These are phyloP conservation scores for Laterallus jamaicensis DNA, from an alignment of 2,113 vertebrate species.

Conservation along the genomic window DNA sequence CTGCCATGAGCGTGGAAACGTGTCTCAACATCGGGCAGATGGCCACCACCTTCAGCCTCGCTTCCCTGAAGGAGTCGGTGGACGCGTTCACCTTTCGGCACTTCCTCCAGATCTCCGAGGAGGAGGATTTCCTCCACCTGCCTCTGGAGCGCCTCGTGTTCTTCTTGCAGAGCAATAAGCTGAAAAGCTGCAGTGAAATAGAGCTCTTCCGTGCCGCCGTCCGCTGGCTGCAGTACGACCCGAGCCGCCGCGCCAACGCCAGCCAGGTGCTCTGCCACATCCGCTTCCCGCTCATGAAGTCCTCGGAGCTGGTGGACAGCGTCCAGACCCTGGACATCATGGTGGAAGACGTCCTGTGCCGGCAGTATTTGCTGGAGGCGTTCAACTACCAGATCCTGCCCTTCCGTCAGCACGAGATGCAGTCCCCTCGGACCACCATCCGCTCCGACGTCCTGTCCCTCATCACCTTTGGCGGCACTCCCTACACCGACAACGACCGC, in stretches of 20 bases:
- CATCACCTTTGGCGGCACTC: conserved; percentile 91
- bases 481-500: conserved; percentile 95
- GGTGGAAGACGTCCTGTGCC: conserved; percentile 93
- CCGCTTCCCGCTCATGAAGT: conserved; percentile 95
- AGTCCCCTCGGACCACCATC: conserved; percentile 84
- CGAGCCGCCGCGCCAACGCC: conserved; percentile 79
- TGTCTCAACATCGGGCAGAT: conserved; percentile 97
- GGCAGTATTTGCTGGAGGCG: conserved; percentile 93
- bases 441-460: conserved; percentile 87
- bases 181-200: conserved; percentile 91
- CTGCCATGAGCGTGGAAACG: conserved; percentile 96
- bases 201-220: conserved; percentile 91
- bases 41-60: conserved; percentile 94
- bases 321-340: conserved; percentile 94
- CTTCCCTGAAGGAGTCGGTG: conserved; percentile 92
- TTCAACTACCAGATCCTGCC: conserved; percentile 98
- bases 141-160: conserved; percentile 92
- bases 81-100: conserved; percentile 93
- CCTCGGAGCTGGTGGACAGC: conserved; percentile 93
- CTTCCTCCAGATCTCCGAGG: conserved; percentile 93
- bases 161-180: conserved; percentile 95
- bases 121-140: conserved; percentile 96
- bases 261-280: conserved; percentile 90
- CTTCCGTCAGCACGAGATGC: conserved; percentile 96
- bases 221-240: conserved; percentile 90